Evolutionary conservation across 2,113 vertebrate species (phyloP).

Genomic region (Seriola rivoliana): DNA sequence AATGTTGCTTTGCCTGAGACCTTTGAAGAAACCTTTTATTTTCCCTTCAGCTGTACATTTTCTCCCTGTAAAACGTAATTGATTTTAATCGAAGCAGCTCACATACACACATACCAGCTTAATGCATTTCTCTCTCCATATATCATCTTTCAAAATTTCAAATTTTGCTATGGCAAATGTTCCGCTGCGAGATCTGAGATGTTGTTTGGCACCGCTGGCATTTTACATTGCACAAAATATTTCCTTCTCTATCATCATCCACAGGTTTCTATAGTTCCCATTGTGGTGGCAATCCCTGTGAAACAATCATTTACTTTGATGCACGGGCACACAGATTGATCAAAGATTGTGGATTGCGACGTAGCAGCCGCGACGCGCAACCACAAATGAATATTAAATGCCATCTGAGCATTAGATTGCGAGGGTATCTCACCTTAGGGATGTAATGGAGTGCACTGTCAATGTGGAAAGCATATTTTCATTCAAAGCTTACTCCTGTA

Average conservation of each 20-base stretch:
- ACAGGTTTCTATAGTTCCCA: constrained; percentile 41
- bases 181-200: constrained; percentile 22
- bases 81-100: constrained; percentile 26
- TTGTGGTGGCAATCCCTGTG: constrained; percentile 36
- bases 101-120: not conserved
- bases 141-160: constrained; percentile 22
- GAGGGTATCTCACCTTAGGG: constrained; percentile 13
- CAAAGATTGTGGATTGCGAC: constrained; percentile 30
- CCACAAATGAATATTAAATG: constrained; percentile 52
- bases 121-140: constrained; percentile 6
- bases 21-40: constrained; percentile 46
- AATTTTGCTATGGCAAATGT: constrained; percentile 30
- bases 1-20: constrained; percentile 31
- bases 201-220: constrained; percentile 34
- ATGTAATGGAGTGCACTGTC: constrained; percentile 35
- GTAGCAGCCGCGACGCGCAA: constrained; percentile 9
- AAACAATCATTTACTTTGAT: constrained; percentile 61
- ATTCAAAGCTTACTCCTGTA: constrained; percentile 24
- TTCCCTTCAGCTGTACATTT: constrained; percentile 22
- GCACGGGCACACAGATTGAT: constrained; percentile 47
- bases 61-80: constrained; percentile 33
- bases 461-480: constrained; percentile 34
- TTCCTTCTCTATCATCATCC: constrained; percentile 54
- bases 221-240: constrained; percentile 33
- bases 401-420: constrained; percentile 25